These are phyloP conservation scores for Asobara japonica DNA, from an alignment of 1,140 invertebrate genomes.

Conservation along the genomic window DNA sequence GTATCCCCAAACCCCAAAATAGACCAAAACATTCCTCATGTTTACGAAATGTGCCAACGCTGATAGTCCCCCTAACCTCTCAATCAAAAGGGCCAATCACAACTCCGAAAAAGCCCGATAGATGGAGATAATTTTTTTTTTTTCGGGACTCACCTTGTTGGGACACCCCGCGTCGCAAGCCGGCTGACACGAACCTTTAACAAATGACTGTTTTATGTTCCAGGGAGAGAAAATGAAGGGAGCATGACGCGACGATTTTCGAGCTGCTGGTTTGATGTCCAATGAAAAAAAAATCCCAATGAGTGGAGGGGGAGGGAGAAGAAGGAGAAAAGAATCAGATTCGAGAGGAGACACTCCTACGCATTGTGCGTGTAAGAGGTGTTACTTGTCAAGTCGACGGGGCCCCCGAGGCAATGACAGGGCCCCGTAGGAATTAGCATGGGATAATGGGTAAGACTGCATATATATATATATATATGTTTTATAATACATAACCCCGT, in stretches of 20 bases:
- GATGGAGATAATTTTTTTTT: slow-evolving; percentile 23
- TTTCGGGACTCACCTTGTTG: background rate
- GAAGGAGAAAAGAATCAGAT: background rate
- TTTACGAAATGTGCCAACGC: background rate
- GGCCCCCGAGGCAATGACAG: slow-evolving; percentile 64
- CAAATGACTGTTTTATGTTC: slow-evolving; percentile 67
- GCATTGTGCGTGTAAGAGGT: slow-evolving; percentile 58
- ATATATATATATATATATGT: slow-evolving; percentile 44
- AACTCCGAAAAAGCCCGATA: slow-evolving; percentile 24
- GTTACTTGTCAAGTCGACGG: slow-evolving; percentile 61
- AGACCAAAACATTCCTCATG: too few relatives aligned
- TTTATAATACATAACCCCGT: slow-evolving; percentile 42
- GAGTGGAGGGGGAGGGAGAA: background rate
- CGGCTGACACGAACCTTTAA: slow-evolving; percentile 59
- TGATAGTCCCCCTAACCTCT: slow-evolving; percentile 20
- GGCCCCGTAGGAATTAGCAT: slow-evolving; percentile 63
- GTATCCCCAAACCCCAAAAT: too few relatives aligned
- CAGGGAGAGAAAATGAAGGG: slow-evolving; percentile 65
- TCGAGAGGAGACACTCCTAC: slow-evolving; percentile 60
- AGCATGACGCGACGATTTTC: slow-evolving; percentile 67
- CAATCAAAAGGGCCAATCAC: slow-evolving; percentile 16
- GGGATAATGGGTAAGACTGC: slow-evolving; percentile 63
- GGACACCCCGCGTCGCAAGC: slow-evolving; percentile 62
- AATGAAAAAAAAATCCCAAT: slow-evolving; percentile 32
- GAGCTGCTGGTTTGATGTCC: slow-evolving; percentile 39